These are phyloP conservation scores for Pontoporia blainvillei DNA, from an alignment of 2,113 vertebrate genomes.

Conservation along the genomic window DNA sequence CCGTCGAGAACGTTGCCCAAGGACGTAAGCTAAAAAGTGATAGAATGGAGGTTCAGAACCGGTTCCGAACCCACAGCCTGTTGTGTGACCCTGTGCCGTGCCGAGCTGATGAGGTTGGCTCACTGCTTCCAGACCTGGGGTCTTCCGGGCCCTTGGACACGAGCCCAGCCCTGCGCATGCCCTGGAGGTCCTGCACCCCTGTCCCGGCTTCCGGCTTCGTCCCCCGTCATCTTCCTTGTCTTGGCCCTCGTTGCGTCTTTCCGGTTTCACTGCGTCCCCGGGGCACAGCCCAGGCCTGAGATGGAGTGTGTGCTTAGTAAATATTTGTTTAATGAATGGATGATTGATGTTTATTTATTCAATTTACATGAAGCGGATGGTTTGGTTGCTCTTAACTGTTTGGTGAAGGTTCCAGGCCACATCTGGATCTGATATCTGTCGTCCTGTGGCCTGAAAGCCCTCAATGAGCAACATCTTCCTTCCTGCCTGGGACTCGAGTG, in stretches of 20 bases:
- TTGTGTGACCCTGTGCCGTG: accelerated
- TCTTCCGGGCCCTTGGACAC: neutral
- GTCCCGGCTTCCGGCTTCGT: neutral
- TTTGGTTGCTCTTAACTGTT: neutral
- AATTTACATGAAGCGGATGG: neutral
- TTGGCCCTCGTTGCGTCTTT: neutral
- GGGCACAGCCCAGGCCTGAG: neutral
- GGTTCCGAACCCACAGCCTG: neutral
- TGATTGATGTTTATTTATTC: neutral
- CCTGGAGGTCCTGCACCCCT: neutral
- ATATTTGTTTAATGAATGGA: neutral
- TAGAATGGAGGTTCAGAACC: neutral
- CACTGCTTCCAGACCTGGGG: neutral
- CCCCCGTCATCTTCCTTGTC: neutral
- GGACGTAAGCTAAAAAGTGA: neutral
- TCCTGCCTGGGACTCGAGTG: neutral
- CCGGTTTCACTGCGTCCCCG: neutral
- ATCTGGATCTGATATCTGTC: neutral
- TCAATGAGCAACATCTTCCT: neutral
- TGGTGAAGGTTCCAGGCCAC: neutral
- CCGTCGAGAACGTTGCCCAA: neutral
- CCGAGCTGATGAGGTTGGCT: accelerated
- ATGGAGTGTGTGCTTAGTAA: neutral
- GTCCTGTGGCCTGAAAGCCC: neutral
- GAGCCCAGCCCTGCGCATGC: accelerated